Base-by-base conservation (phyloP, 2,797 vertebrate species). In the Pangasius krempfi region DNA sequence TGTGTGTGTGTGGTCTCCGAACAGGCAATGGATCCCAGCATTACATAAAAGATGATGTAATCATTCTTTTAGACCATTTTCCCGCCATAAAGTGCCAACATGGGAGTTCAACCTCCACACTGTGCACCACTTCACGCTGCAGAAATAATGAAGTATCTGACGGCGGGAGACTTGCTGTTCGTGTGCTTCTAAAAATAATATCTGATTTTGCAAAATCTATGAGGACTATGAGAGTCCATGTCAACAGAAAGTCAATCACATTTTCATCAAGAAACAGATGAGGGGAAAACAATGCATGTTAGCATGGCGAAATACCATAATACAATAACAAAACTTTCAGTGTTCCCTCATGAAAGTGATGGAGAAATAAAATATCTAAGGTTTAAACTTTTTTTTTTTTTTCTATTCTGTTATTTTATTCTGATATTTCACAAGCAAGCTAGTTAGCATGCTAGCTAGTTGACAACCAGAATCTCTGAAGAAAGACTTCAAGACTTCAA, bases 41-140 rank as follows among this genome's bases (percentile, higher is more conserved):
- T 72, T 70, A 79, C 75, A 79, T 87, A 66, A 87, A 87, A 79
- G 54, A 79, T 79, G 86, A 66, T 54, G 44, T 68, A 81, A 81
- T 87, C 47, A 54, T 58, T 87, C 82, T 84, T 87, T 68, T 80
- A n/a, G 76, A 64, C 60, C 50, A 68, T 87, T 87, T 87, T 79
- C 75, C 47, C 47, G 8, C 60, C 86, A 16, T 40, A 33, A 87
- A 87, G 86, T 87, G 76, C 47, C 85, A 64, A 86, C 85, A 64
- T 78, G 85, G 73, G 85, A 78, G n/a, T 25, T 44, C 73, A 64
- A 52, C 54, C 73, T 58, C 73, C 44, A 58, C 85, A 78, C 44
- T 33, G 56, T 33, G 72, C 50, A 27, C 56, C 27, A 4, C 62
- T 86, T 76, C 37, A 64, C 5, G n/a, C 85, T 50, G 72, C 72